Percentiles rank a stretch among this genome's conserved stretches.
These are phyloP conservation scores for Aegypius monachus DNA, from an alignment of 2,113 vertebrate species.

Conservation along the genomic window DNA sequence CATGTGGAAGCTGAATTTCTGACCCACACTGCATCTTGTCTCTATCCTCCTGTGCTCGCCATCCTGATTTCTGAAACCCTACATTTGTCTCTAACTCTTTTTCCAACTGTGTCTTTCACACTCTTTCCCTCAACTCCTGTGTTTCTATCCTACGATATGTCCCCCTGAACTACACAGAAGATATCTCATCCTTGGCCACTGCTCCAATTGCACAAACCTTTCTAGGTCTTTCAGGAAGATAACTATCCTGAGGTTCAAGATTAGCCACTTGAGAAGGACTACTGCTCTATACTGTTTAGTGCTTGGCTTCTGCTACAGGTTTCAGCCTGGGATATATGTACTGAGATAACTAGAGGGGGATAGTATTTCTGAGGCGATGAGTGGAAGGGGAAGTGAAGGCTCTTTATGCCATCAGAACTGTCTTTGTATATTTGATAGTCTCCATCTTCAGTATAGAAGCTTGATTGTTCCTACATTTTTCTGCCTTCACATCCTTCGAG, in stretches of 20 bases:
- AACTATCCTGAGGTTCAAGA: neutral
- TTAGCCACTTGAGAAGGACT: neutral
- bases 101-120: neutral
- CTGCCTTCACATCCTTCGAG: neutral
- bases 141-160: neutral
- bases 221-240: neutral
- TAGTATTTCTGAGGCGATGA: neutral
- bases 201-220: neutral
- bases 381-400: neutral
- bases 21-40: neutral
- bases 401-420: neutral
- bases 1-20: neutral
- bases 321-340: neutral
- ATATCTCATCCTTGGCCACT: neutral
- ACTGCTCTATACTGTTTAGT: neutral
- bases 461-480: neutral
- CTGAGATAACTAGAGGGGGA: neutral
- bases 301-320: neutral
- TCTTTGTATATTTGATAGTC: neutral
- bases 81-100: neutral
- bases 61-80: neutral
- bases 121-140: neutral
- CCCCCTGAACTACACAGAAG: neutral
- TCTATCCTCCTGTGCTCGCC: neutral
- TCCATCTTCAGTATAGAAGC: neutral